Conservation (phyloP, 1,140 invertebrate genomes). For the Sesamia nonagrioides region DNA sequence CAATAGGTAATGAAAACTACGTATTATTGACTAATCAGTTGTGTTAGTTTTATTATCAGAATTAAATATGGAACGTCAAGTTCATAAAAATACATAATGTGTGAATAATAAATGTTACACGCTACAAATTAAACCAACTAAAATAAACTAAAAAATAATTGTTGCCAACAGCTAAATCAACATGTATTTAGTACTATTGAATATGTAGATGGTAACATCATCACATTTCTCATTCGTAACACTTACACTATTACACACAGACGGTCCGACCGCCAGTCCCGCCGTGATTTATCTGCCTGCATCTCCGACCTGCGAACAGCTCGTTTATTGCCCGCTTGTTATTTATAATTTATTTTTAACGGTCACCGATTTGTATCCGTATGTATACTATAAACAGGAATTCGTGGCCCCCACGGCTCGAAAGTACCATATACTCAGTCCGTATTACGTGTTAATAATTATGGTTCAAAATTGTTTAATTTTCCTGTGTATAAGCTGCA, state of each 20-base stretch:
- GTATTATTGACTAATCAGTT: not conserved
- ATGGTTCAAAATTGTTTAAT: conserved; percentile 51
- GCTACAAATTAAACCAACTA: conserved; percentile 5
- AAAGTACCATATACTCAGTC: conserved; percentile 40
- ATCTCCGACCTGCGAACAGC: conserved; percentile 84
- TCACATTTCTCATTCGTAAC: conserved; percentile 76
- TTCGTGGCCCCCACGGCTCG: conserved; percentile 46
- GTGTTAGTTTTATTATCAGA: not conserved
- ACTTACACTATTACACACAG: conserved; percentile 74
- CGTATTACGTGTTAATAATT: conserved; percentile 53
- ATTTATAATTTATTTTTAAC: conserved; percentile 88
- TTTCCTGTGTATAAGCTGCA: conserved; percentile 46
- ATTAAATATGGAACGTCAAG: not conserved
- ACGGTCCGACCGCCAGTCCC: conserved; percentile 51
- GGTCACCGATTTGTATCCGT: conserved; percentile 80
- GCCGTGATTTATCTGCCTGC: conserved; percentile 83
- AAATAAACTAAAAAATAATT: conserved; percentile 24
- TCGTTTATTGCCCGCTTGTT: conserved; percentile 84
- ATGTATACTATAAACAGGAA: conserved; percentile 56
- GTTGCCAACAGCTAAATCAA: conserved; percentile 46
- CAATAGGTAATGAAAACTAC: conserved; percentile 1
- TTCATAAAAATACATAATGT: not conserved
- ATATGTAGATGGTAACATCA: conserved; percentile 63
- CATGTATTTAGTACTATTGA: conserved; percentile 51
- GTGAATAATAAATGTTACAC: not conserved